These are phyloP conservation scores for Hyposmocoma kahamanoa DNA, from an alignment of 1,140 invertebrate species.

Conservation along the genomic window DNA sequence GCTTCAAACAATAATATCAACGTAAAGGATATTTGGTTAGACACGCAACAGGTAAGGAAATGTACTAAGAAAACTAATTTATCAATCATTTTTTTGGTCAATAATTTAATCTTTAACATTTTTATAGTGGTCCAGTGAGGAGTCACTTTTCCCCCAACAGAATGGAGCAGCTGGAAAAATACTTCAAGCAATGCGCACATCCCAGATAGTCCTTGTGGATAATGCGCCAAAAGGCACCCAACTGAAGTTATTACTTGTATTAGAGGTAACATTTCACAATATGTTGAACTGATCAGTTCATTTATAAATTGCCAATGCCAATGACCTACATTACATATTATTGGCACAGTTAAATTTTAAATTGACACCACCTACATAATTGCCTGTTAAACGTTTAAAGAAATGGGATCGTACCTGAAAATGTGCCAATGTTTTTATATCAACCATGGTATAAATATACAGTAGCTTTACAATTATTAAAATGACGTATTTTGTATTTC, in stretches of 20 bases:
- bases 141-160: conserved; percentile 78
- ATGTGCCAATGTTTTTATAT: no score
- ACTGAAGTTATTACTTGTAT: conserved; percentile 86
- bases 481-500: no score
- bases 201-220: conserved; percentile 83
- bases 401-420: no score
- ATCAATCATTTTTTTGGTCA: conserved; percentile 8
- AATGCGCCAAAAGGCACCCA: conserved; percentile 90
- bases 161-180: conserved; percentile 81
- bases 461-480: no score
- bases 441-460: no score
- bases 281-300: no score
- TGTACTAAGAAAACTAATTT: not conserved
- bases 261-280: no score
- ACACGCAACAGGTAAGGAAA: conserved; percentile 40
- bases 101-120: conserved; percentile 22
- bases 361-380: no score
- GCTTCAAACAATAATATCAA: conserved; percentile 19
- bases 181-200: conserved; percentile 79
- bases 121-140: conserved; percentile 80
- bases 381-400: no score
- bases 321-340: no score
- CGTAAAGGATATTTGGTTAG: conserved; percentile 33
- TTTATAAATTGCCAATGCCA: no score
- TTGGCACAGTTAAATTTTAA: no score